These are phyloP conservation scores for Protaetia brevitarsis DNA, from an alignment of 1,140 invertebrate species.

Conservation along the genomic window DNA sequence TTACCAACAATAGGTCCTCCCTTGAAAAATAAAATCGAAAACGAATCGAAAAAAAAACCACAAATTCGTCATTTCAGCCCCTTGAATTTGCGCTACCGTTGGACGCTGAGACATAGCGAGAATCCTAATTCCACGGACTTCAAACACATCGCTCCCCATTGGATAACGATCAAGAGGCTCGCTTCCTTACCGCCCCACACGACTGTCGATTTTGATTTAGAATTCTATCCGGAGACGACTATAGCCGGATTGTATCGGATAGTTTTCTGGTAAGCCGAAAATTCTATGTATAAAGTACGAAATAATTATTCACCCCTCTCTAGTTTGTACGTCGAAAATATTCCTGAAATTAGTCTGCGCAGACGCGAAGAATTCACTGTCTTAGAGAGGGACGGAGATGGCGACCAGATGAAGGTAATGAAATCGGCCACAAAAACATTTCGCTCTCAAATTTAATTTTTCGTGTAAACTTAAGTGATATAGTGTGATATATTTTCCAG, in stretches of 20 bases:
- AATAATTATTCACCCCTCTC: not conserved
- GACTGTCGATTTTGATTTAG: conserved; percentile 27
- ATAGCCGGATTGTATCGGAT: conserved; percentile 28
- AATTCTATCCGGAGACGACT: not conserved
- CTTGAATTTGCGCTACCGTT: conserved; percentile 19
- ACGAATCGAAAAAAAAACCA: not conserved
- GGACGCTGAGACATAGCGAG: not conserved
- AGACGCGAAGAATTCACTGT: conserved; percentile 29
- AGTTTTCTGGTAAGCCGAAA: conserved; percentile 27
- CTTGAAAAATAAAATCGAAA: not conserved
- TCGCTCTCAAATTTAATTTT: not conserved
- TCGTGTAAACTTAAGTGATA: not conserved
- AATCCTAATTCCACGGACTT: conserved; percentile 1
- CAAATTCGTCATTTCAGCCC: not conserved
- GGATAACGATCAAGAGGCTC: conserved; percentile 25
- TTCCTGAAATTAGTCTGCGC: conserved; percentile 30
- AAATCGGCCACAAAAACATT: not conserved
- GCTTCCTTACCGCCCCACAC: conserved; percentile 24
- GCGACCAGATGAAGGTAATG: not conserved
- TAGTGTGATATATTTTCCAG: not conserved
- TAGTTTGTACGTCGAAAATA: conserved; percentile 33
- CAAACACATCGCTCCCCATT: conserved; percentile 22
- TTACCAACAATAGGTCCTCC: not conserved
- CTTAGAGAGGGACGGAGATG: not conserved
- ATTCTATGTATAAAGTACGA: too few relatives aligned